These are phyloP conservation scores for Erynnis tages DNA, from an alignment of 2,888 invertebrate species.

Conservation along the genomic window DNA sequence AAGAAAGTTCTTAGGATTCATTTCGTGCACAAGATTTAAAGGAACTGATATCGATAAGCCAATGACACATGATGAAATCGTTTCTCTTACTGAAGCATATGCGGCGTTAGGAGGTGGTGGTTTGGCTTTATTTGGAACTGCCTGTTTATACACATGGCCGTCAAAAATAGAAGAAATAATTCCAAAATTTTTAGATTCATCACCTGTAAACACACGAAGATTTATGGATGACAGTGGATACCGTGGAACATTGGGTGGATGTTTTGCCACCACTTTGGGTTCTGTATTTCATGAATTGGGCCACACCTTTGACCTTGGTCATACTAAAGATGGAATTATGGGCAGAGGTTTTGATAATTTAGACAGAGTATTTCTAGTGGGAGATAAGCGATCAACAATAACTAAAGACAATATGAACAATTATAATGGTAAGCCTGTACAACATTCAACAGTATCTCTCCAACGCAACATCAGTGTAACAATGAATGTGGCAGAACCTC, in stretches of 20 bases:
- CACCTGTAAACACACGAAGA: slow-evolving; percentile 85
- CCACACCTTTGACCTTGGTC: slow-evolving; percentile 96
- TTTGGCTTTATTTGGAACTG: slow-evolving; percentile 94
- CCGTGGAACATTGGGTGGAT: slow-evolving; percentile 91
- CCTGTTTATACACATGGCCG: slow-evolving; percentile 95
- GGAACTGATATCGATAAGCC: slow-evolving; percentile 83
- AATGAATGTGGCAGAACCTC: slow-evolving; percentile 81
- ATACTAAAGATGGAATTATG: slow-evolving; percentile 96
- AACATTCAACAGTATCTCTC: slow-evolving; percentile 82
- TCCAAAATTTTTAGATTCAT: slow-evolving; percentile 69
- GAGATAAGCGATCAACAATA: slow-evolving; percentile 71
- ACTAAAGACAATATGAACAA: slow-evolving; percentile 81
- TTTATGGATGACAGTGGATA: slow-evolving; percentile 97
- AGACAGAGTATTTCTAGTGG: slow-evolving; percentile 87
- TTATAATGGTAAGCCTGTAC: slow-evolving; percentile 81
- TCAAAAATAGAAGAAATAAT: slow-evolving; percentile 85
- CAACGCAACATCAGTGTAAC: slow-evolving; percentile 83
- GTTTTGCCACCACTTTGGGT: slow-evolving; percentile 94
- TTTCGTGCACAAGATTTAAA: slow-evolving; percentile 92
- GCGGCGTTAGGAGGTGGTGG: slow-evolving; percentile 97
- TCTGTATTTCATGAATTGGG: slow-evolving; percentile 96
- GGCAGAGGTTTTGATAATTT: slow-evolving; percentile 93
- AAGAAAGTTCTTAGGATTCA: slow-evolving; percentile 93
- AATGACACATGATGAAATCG: slow-evolving; percentile 85
- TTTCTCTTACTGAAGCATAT: slow-evolving; percentile 87